Conservation (phyloP, 2,888 invertebrate genomes). For the Ormyrus pomaceus region DNA sequence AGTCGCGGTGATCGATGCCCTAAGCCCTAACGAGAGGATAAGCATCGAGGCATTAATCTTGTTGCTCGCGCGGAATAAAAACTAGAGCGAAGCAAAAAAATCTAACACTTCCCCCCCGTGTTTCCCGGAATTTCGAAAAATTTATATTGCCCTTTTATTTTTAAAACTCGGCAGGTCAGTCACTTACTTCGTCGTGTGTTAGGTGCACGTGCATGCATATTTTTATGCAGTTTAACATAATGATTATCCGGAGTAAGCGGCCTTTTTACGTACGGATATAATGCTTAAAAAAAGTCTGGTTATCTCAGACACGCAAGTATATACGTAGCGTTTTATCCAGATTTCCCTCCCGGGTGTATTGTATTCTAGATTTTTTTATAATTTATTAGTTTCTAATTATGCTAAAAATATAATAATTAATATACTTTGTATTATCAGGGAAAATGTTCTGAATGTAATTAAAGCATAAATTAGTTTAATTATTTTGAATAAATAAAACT, state of each 20-base stretch:
- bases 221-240: conserved; percentile 28
- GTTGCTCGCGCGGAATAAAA: not conserved
- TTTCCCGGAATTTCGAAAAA: conserved; percentile 31
- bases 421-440: too few relatives aligned
- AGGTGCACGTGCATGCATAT: not conserved
- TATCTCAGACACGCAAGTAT: too few relatives aligned
- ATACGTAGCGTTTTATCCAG: too few relatives aligned
- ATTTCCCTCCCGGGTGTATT: too few relatives aligned
- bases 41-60: conserved; percentile 47
- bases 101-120: not conserved
- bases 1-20: conserved; percentile 41
- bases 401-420: too few relatives aligned
- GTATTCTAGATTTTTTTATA: too few relatives aligned
- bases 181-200: not conserved
- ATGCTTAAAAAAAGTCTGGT: too few relatives aligned
- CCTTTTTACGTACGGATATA: too few relatives aligned
- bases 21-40: conserved; percentile 39
- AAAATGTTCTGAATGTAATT: too few relatives aligned
- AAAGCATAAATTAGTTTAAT: too few relatives aligned
- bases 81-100: conserved; percentile 1
- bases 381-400: too few relatives aligned
- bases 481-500: too few relatives aligned
- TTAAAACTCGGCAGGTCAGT: conserved; percentile 6
- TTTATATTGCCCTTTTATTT: conserved; percentile 7
- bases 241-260: not conserved